Conservation (phyloP, 2,797 vertebrate genomes). For the Ataeniobius toweri region DNA sequence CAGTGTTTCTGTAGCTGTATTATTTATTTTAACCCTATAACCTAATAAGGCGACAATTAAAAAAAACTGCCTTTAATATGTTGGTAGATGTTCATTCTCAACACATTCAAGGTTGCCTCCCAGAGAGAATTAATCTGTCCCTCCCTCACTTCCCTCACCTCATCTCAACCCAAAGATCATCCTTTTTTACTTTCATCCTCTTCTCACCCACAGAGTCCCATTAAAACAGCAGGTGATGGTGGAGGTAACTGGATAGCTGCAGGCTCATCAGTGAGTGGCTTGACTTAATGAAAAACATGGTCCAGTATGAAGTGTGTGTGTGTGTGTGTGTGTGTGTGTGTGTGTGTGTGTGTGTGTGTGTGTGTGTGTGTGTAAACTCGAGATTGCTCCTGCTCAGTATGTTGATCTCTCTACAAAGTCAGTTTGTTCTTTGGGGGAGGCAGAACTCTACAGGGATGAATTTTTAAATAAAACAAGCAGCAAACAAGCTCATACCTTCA, state of each 20-base stretch:
- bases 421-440: constrained; percentile 40
- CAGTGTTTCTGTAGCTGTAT: neutral
- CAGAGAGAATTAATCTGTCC: constrained; percentile 26
- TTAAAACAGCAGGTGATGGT: constrained; percentile 35
- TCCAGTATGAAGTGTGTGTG: constrained; percentile 34
- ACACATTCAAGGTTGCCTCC: constrained; percentile 29
- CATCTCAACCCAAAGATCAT: constrained; percentile 1
- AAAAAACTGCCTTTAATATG: constrained; percentile 19
- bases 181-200: neutral
- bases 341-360: constrained; percentile 27
- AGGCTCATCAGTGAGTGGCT: constrained; percentile 45
- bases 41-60: neutral
- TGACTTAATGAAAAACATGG: constrained; percentile 72
- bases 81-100: constrained; percentile 22
- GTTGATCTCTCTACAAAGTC: constrained; percentile 43
- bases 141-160: neutral
- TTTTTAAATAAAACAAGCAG: constrained; percentile 54
- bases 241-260: constrained; percentile 57
- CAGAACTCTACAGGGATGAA: constrained; percentile 31
- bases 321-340: constrained; percentile 18
- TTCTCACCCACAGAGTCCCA: constrained; percentile 26
- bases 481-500: constrained; percentile 5
- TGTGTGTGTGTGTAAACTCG: constrained; percentile 27
- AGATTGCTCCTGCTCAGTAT: constrained; percentile 41
- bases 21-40: neutral